Evolutionary conservation across 2,113 vertebrate genomes (phyloP).

Genomic region (Microtus montanus): DNA sequence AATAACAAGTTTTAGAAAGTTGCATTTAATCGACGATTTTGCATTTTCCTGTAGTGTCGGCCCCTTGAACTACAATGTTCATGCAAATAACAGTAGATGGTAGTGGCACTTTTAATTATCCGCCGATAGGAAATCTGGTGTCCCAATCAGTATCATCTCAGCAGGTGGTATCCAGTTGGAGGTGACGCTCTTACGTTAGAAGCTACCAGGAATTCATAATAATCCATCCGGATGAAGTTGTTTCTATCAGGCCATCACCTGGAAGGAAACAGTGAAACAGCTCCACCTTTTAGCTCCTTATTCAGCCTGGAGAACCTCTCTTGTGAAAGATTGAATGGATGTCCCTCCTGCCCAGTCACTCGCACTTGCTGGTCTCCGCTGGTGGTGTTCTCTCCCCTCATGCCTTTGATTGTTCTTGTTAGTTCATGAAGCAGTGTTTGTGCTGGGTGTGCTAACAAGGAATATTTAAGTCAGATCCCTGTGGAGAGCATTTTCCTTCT

Average conservation of each 20-base stretch:
- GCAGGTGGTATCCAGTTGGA: constrained; percentile 4
- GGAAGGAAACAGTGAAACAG: neutral
- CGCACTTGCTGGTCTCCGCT: neutral
- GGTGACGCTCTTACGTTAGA: constrained; percentile 49
- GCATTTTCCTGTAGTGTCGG: neutral
- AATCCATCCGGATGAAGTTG: constrained; percentile 4
- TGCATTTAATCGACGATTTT: constrained; percentile 18
- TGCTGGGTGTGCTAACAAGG: neutral
- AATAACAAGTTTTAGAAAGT: neutral
- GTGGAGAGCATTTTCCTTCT: neutral
- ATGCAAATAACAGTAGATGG: constrained; percentile 31
- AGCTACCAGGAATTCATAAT: constrained; percentile 1
- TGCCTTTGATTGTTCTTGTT: neutral
- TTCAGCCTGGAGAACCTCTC: neutral
- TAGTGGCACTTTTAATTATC: constrained; percentile 37
- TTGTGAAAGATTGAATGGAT: neutral
- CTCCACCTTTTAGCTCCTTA: neutral
- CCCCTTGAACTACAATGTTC: constrained; percentile 38
- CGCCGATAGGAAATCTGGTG: constrained; percentile 25
- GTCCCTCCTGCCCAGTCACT: neutral
- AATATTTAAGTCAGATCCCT: neutral
- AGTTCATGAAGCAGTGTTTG: neutral
- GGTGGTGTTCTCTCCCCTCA: neutral
- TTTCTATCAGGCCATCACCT: constrained; percentile 24
- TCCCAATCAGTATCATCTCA: constrained; percentile 14